These are phyloP conservation scores for Geopemphigus sp. DNA, from an alignment of 1,140 invertebrate species.

Conservation along the genomic window DNA sequence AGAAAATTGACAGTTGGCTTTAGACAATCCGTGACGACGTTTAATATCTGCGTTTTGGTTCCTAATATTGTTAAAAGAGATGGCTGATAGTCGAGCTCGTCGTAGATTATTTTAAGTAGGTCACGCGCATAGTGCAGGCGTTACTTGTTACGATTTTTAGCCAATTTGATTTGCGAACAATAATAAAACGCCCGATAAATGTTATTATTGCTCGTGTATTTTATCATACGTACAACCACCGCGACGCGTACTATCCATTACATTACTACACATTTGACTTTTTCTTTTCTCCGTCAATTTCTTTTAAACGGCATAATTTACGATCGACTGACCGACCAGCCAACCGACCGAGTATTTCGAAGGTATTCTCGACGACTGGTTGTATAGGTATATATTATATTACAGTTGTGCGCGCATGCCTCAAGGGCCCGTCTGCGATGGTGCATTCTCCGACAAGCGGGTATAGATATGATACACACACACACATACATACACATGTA, in stretches of 20 bases:
- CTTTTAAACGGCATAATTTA: constrained; percentile 46
- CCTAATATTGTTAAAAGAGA: too few relatives aligned
- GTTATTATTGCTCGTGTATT: not conserved
- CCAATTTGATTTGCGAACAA: constrained; percentile 41
- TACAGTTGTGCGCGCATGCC: constrained; percentile 9
- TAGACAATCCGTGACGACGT: too few relatives aligned
- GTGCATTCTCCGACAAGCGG: not conserved
- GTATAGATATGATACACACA: not conserved
- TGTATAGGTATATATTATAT: constrained; percentile 8
- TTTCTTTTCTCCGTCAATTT: constrained; percentile 34
- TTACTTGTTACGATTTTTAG: not conserved
- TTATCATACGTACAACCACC: not conserved
- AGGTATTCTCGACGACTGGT: constrained; percentile 36
- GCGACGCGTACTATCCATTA: too few relatives aligned
- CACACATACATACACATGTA: too few relatives aligned
- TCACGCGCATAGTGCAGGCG: not conserved
- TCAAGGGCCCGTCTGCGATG: constrained; percentile 28
- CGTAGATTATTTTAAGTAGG: not conserved
- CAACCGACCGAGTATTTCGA: constrained; percentile 37
- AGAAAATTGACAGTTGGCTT: too few relatives aligned
- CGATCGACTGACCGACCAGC: constrained; percentile 14
- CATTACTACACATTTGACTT: not conserved
- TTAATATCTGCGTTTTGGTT: too few relatives aligned
- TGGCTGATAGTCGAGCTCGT: not conserved
- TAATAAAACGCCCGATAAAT: constrained; percentile 29